A percentile compares a stretch with the other conserved stretches of the same genome.
phyloP scores from a whole-genome alignment of 1,140 invertebrate species.

The Lordiphosa clarofinis region DNA sequence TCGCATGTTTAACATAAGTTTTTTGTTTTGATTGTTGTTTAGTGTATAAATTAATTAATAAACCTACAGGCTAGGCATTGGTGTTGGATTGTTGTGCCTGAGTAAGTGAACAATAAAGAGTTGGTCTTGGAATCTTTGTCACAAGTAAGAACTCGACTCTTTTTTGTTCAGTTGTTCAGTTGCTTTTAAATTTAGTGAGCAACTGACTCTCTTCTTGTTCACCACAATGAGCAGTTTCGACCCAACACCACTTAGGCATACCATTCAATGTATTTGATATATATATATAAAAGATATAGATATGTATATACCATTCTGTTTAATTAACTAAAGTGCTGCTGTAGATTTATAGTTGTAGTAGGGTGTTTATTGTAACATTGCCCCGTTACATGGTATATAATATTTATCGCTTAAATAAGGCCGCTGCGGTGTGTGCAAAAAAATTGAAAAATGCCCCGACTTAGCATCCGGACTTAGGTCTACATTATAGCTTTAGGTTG shows the following conservation, averaged over 20 bases:
- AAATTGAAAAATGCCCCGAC: conserved; percentile 3
- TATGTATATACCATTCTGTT: conserved; percentile 28
- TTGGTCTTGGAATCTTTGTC: too few relatives aligned
- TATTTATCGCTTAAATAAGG: conserved; percentile 44
- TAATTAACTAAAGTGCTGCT: conserved; percentile 58
- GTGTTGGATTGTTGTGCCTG: too few relatives aligned
- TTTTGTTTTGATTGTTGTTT: conserved; percentile 20
- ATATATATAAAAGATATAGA: conserved; percentile 34
- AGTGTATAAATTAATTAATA: conserved; percentile 58
- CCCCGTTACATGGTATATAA: conserved; percentile 21
- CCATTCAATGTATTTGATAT: conserved; percentile 48
- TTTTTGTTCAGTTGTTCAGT: too few relatives aligned
- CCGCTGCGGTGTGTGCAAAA: conserved; percentile 64
- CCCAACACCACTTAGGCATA: conserved; percentile 20
- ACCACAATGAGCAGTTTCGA: too few relatives aligned
- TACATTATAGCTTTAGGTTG: background rate
- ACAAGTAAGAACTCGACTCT: too few relatives aligned
- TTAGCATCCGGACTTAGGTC: too few relatives aligned
- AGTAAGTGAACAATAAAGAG: too few relatives aligned
- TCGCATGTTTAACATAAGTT: conserved; percentile 58
- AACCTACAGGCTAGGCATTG: conserved; percentile 44
- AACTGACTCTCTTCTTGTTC: too few relatives aligned
- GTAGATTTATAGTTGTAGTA: conserved; percentile 21
- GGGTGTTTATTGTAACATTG: conserved; percentile 37
- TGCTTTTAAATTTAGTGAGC: too few relatives aligned